Percentiles rank a stretch among this genome's conserved stretches.
phyloP scores from a whole-genome alignment of 2,797 vertebrate genomes.

The Tadarida brasiliensis region DNA sequence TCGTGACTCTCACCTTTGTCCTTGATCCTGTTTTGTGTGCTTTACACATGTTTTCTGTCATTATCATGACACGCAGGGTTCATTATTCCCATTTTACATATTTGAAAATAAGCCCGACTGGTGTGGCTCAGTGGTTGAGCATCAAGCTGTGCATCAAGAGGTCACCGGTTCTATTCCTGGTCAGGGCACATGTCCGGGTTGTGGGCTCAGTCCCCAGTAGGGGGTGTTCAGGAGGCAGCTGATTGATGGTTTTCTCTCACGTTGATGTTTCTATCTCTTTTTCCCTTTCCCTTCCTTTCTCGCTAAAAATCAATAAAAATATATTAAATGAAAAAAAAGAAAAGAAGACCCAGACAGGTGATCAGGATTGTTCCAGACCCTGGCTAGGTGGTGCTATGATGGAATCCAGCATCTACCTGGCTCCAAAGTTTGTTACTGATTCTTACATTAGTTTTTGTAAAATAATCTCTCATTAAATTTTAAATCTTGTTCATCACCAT shows the following conservation, averaged over 20 bases:
- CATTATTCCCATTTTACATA: neutral
- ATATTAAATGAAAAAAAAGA: too few species aligned
- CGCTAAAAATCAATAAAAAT: too few species aligned
- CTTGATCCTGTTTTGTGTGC: neutral
- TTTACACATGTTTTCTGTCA: neutral
- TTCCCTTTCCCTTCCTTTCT: too few species aligned
- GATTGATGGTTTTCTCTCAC: too few species aligned
- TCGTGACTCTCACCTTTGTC: neutral
- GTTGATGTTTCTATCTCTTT: too few species aligned
- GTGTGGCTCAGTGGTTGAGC: too few species aligned
- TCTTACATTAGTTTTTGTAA: slow-evolving; percentile 21
- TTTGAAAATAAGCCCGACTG: neutral
- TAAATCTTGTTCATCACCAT: neutral
- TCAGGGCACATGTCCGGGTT: too few species aligned
- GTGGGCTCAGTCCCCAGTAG: too few species aligned
- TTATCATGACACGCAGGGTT: rapidly evolving
- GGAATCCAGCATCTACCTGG: neutral
- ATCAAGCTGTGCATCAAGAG: too few species aligned
- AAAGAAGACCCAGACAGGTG: neutral
- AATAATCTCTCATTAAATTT: neutral
- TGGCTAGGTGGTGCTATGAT: neutral
- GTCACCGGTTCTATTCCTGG: too few species aligned
- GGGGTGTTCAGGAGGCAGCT: too few species aligned
- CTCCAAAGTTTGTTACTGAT: neutral
- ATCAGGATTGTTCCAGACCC: neutral